Evolutionary conservation across 2,113 vertebrate species (phyloP).

Genomic region (Festucalex cinctus): DNA sequence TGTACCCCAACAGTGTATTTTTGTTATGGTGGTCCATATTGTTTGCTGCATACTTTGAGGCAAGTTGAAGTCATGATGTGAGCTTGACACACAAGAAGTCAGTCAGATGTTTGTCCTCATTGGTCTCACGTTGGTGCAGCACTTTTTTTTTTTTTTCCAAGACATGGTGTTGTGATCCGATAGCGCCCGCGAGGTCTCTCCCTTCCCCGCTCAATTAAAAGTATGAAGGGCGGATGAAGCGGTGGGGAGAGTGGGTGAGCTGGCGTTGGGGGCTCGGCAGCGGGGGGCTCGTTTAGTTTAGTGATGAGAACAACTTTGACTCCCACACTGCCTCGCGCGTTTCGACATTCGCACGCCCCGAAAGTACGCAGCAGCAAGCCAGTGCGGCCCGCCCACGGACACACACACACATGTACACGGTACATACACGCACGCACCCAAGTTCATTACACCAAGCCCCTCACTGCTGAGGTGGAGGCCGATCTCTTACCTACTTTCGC

Average conservation of each 20-base stretch:
- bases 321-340: background rate
- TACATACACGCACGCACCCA: background rate
- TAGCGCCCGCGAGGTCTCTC: background rate
- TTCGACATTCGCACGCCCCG: background rate
- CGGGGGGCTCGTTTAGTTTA: background rate
- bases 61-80: background rate
- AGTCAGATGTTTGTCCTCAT: background rate
- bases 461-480: background rate
- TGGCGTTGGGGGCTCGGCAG: background rate
- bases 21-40: background rate
- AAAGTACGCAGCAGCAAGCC: background rate
- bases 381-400: background rate
- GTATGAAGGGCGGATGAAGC: background rate
- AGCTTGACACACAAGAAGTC: background rate
- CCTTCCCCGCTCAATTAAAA: constrained; percentile 11
- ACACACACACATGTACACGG: background rate
- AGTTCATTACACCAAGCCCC: constrained; percentile 1
- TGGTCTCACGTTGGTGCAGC: background rate
- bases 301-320: constrained; percentile 7
- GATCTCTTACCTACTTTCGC: background rate
- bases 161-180: background rate
- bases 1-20: too few relatives aligned
- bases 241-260: background rate
- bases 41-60: background rate
- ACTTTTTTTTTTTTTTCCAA: background rate